These are phyloP conservation scores for Menura novaehollandiae DNA, from an alignment of 2,113 vertebrate genomes.

Conservation along the genomic window DNA sequence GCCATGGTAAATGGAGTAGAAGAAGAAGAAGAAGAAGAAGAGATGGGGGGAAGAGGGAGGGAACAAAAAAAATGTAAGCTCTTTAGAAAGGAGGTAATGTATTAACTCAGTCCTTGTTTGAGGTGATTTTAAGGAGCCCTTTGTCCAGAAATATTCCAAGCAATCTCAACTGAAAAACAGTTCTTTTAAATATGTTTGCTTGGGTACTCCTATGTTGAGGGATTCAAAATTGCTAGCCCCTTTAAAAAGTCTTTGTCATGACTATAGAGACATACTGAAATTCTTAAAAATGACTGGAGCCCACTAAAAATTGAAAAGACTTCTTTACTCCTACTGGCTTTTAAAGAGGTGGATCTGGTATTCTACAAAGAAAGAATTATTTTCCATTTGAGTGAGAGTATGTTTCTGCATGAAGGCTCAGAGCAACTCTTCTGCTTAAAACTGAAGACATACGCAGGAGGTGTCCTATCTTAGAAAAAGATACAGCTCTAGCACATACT, in stretches of 20 bases:
- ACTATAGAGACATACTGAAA: not conserved
- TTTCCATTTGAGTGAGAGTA: not conserved
- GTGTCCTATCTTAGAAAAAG: not conserved
- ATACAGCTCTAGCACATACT: not conserved
- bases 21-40: not conserved
- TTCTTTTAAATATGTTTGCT: not conserved
- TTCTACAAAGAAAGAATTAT: not conserved
- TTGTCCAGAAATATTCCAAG: not conserved
- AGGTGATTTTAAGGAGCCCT: not conserved
- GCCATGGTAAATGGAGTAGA: not conserved
- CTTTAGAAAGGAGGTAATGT: not conserved
- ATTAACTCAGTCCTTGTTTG: not conserved
- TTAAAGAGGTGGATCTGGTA: not conserved
- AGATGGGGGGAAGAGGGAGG: not conserved
- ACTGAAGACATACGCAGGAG: not conserved
- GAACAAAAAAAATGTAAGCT: not conserved
- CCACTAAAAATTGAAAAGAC: not conserved
- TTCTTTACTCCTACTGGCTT: not conserved
- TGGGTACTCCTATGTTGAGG: not conserved
- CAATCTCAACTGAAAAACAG: not conserved
- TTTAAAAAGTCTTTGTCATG: not conserved
- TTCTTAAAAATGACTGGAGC: not conserved
- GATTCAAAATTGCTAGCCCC: not conserved
- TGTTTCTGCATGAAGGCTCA: not conserved
- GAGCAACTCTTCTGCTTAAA: not conserved